phyloP scores from a whole-genome alignment of 2,797 vertebrate genomes.

The Lepus townsendii region DNA sequence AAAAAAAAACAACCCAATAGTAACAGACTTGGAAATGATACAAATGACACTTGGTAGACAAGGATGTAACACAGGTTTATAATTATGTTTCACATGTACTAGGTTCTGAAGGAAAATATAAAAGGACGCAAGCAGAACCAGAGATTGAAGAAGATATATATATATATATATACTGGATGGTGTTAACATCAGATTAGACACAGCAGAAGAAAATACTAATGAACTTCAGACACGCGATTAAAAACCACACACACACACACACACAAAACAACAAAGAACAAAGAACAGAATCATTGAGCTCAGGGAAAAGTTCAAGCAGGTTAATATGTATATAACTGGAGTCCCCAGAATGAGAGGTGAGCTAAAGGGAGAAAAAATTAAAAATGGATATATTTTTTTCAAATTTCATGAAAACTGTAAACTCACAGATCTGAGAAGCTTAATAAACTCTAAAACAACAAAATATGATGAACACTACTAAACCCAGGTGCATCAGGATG shows the following conservation, averaged over 20 bases:
- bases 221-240: not conserved
- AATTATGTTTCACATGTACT: too few species aligned
- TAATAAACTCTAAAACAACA: not conserved
- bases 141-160: not conserved
- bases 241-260: too few species aligned
- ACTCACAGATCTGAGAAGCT: not conserved
- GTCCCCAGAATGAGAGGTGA: not conserved
- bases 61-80: too few species aligned
- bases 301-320: not conserved
- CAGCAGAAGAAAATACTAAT: not conserved
- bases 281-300: not conserved
- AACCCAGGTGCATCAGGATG: not conserved
- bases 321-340: not conserved
- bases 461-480: not conserved
- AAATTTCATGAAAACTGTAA: not conserved
- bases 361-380: not conserved
- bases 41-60: not conserved
- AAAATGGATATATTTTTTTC: not conserved
- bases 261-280: not conserved
- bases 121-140: not conserved
- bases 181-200: not conserved
- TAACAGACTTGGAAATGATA: not conserved
- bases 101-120: not conserved
- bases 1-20: not conserved
- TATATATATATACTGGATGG: too few species aligned